Evolutionary conservation across 2,797 vertebrate species (phyloP), one percentile per base, ranked within the genome.

Genomic region (Pempheris klunzingeri): DNA sequence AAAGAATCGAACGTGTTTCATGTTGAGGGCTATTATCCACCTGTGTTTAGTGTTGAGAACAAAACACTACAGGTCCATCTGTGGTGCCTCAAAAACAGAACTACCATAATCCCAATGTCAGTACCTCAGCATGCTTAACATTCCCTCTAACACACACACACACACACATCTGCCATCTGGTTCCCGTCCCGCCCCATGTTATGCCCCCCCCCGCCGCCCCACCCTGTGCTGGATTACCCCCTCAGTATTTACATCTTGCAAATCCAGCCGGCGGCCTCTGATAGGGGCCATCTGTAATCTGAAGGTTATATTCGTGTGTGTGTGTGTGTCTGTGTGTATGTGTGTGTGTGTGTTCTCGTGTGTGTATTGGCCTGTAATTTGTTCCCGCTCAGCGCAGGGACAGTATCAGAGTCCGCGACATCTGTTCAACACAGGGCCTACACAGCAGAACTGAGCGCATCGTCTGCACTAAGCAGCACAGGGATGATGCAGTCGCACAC

Each of bases 261-360:
- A 93, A 93, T 93, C 92, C 90, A 83, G 81, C 78, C 80, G 47
- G 79, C 66, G 12, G 83, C 41, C 83, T 87, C 80, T 91, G 93
- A 91, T 92, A 89, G 85, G 84, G 83, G 85, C 90, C 92, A 91
- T 92, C 91, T 93, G 90, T 94, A 95, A 94, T 94, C 91, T 92
- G 90, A 92, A 92, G 91, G 93, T 92, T 92, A 88, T 83, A 88
- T 88, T 90, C 85, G 47, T 55, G 64, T 4, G 26, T 47, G 59
- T 58, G 68, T 30, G 38, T 50, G 50, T 75, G 59, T 44, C 63
- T 26, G 39, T 58, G 32, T 66, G 61, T 58, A 28, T 43, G 52
- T 54, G 63, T 39, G 43, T 43, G 50, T 47, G 59, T 74, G 73
- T 70, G 65, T 30, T 71, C 49, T 52, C 18, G 28, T 74, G 61